Percentiles rank a stretch among this genome's conserved stretches.
Conservation (phyloP, 2,113 vertebrate genomes). For the Leptobrachium leishanense region DNA sequence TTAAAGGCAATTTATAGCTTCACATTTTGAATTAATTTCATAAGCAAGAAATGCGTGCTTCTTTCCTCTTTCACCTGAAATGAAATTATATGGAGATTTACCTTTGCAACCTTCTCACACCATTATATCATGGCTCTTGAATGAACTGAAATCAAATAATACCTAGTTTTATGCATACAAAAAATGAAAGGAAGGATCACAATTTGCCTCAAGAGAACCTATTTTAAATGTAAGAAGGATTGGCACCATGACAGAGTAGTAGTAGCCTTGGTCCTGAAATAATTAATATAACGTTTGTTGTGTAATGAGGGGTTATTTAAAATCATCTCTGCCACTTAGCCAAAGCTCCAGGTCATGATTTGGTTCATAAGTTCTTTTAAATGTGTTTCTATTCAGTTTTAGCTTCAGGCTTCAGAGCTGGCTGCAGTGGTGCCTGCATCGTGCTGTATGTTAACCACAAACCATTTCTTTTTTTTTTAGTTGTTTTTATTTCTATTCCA, state of each 20-base stretch:
- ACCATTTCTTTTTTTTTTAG: too few species aligned
- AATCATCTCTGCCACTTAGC: constrained; percentile 28
- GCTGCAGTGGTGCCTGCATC: constrained; percentile 27
- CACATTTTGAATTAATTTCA: constrained; percentile 37
- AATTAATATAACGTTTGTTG: constrained; percentile 43
- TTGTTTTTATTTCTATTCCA: too few species aligned
- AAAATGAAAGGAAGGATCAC: constrained; percentile 36
- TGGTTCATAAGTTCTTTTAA: constrained; percentile 35
- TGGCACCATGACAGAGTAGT: constrained; percentile 31
- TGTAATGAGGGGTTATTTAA: constrained; percentile 41
- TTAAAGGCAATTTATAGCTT: constrained; percentile 23
- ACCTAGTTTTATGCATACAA: constrained; percentile 40
- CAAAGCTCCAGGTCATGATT: constrained; percentile 28
- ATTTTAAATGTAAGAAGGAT: constrained; percentile 36
- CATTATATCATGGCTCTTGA: constrained; percentile 5
- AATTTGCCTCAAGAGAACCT: constrained; percentile 33
- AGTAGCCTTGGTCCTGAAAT: constrained; percentile 30
- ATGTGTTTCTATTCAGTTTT: constrained; percentile 23
- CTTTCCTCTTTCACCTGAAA: constrained; percentile 37
- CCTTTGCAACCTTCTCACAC: constrained; percentile 1
- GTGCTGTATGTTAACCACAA: background rate
- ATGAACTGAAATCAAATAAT: constrained; percentile 27
- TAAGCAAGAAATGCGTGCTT: constrained; percentile 37
- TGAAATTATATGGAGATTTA: constrained; percentile 40
- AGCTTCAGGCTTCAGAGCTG: constrained; percentile 16